Conservation (phyloP, 2,888 invertebrate genomes). For the Acanthosepion esculentum region DNA sequence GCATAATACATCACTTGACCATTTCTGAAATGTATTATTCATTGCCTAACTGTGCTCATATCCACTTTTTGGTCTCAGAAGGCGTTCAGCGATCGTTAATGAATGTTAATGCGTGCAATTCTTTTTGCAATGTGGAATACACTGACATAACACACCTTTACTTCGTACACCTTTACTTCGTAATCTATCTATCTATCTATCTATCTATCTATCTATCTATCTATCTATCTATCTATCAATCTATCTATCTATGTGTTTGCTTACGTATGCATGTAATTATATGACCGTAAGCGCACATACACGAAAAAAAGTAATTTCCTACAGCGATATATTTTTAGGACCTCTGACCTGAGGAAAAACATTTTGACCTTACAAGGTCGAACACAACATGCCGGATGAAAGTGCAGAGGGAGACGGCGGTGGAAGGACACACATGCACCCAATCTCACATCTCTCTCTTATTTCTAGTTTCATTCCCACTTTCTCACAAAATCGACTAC, state of each 20-base stretch:
- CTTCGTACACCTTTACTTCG: no score
- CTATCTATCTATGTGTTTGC: neutral
- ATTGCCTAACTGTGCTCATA: no score
- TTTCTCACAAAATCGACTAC: neutral
- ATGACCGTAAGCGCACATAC: neutral
- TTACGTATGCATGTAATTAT: neutral
- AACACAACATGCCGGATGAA: neutral
- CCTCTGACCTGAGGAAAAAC: neutral
- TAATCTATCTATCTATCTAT: no score
- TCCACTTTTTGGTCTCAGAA: no score
- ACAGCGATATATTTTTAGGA: neutral
- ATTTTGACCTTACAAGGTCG: neutral
- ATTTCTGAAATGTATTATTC: no score
- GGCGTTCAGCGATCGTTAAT: no score
- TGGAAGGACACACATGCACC: neutral
- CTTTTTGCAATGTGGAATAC: no score
- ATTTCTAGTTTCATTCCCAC: neutral
- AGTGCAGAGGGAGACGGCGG: neutral
- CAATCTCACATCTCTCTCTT: neutral
- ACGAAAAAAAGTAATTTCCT: neutral
- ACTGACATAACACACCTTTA: no score
- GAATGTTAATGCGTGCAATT: no score
- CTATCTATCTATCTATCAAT: no score
- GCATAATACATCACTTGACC: no score
- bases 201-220: no score